phyloP scores from a whole-genome alignment of 1,140 invertebrate species.

The Lerema accius region DNA sequence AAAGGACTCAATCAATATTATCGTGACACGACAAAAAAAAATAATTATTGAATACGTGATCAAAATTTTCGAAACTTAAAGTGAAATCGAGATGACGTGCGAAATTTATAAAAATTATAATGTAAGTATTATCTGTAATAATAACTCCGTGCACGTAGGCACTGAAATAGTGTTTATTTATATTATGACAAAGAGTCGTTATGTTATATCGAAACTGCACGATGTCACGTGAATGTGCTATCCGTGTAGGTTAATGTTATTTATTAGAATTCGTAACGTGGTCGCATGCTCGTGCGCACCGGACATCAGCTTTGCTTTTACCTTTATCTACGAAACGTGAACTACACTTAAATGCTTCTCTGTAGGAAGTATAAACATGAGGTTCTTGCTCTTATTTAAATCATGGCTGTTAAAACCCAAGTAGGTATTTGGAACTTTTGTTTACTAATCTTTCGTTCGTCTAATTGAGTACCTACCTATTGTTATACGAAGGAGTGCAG shows the following conservation, averaged over 20 bases:
- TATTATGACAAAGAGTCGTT: constrained; percentile 10
- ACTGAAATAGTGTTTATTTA: background rate
- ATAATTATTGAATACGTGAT: too few species aligned
- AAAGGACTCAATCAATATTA: too few species aligned
- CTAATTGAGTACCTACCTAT: too few species aligned
- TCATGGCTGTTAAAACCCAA: too few species aligned
- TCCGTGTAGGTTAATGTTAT: constrained; percentile 16
- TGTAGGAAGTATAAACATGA: too few species aligned
- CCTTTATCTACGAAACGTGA: constrained; percentile 30
- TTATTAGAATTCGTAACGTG: constrained; percentile 31
- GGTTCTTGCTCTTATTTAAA: constrained; percentile 5
- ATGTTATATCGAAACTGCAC: too few species aligned
- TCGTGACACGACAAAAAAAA: too few species aligned
- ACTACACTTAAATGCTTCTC: constrained; percentile 24
- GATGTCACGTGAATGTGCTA: too few species aligned
- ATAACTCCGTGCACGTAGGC: background rate
- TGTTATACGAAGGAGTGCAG: too few species aligned
- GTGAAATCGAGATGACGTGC: too few species aligned
- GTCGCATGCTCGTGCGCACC: constrained; percentile 21
- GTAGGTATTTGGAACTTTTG: too few species aligned
- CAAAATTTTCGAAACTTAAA: background rate
- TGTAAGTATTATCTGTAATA: background rate
- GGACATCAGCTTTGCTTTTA: constrained; percentile 28
- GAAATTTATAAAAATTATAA: background rate
- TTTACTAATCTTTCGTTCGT: too few species aligned